phyloP scores from a whole-genome alignment of 2,113 vertebrate species.

The Rattus rattus region DNA sequence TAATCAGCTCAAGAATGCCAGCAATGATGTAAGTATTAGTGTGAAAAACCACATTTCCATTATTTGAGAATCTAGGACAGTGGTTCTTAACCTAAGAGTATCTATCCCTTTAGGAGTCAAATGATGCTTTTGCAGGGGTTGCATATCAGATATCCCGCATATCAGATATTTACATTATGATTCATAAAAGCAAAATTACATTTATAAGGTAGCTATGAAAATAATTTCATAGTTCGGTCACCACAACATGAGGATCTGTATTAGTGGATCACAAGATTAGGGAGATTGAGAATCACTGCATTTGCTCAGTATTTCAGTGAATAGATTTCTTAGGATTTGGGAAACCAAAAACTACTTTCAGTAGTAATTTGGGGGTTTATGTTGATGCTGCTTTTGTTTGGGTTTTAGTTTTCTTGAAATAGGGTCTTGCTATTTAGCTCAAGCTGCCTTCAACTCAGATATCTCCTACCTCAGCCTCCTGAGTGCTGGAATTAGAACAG shows the following conservation, averaged over 20 bases:
- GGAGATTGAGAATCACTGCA: neutral
- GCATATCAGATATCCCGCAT: no score
- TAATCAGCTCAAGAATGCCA: conserved; percentile 98
- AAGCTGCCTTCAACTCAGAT: neutral
- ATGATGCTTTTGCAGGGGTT: no score
- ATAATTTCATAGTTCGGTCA: neutral
- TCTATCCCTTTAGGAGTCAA: neutral
- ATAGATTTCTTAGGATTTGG: conserved; percentile 13
- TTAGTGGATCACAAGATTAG: neutral
- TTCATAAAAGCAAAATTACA: neutral
- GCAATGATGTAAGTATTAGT: conserved; percentile 93
- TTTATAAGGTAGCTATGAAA: neutral
- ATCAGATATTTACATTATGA: neutral
- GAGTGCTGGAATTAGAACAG: neutral
- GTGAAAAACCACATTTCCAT: conserved; percentile 12
- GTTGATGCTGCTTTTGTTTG: neutral
- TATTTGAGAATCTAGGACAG: conserved; percentile 25
- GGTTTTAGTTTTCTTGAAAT: neutral
- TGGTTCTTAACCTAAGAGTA: neutral
- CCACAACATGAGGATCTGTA: neutral
- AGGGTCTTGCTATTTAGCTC: neutral
- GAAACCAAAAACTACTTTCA: conserved; percentile 14
- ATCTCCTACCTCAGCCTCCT: neutral
- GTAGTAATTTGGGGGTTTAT: neutral
- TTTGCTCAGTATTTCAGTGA: conserved; percentile 23